phyloP scores from a whole-genome alignment of 2,888 invertebrate species.

The Pristionchus japonicus region DNA sequence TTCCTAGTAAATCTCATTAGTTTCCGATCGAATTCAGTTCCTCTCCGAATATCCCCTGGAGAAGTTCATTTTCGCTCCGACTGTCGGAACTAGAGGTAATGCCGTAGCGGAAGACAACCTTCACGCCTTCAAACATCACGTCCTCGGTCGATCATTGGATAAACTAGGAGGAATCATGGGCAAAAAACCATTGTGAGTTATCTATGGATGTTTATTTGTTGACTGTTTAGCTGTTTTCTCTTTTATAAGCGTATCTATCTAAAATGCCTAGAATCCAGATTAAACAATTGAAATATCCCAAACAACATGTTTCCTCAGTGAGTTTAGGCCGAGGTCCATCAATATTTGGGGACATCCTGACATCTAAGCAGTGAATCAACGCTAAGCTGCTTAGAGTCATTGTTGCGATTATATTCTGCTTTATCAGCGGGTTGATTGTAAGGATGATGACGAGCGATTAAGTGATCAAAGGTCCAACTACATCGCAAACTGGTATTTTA shows the following conservation, averaged over 20 bases:
- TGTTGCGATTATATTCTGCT: slow-evolving; percentile 11
- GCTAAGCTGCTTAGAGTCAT: neutral
- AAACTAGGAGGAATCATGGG: slow-evolving; percentile 20
- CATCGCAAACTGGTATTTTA: neutral
- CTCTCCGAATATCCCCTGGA: slow-evolving; percentile 11
- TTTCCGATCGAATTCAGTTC: neutral
- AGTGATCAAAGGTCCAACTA: neutral
- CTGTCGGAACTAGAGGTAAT: neutral
- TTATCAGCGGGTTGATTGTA: neutral
- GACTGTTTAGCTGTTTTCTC: too few species aligned
- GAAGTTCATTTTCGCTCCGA: slow-evolving; percentile 13
- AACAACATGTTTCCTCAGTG: neutral
- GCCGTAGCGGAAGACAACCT: neutral
- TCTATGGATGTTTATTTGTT: too few species aligned
- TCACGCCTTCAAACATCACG: neutral
- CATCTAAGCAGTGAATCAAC: neutral
- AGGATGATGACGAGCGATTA: neutral
- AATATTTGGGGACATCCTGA: neutral
- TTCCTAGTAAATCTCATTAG: neutral
- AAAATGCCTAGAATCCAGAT: too few species aligned
- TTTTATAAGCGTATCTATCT: too few species aligned
- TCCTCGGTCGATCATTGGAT: neutral
- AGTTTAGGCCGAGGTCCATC: neutral
- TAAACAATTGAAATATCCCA: too few species aligned
- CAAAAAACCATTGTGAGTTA: slow-evolving; percentile 30